Evolutionary conservation across 2,888 invertebrate genomes (phyloP).

Genomic region (Proisotoma minuta): DNA sequence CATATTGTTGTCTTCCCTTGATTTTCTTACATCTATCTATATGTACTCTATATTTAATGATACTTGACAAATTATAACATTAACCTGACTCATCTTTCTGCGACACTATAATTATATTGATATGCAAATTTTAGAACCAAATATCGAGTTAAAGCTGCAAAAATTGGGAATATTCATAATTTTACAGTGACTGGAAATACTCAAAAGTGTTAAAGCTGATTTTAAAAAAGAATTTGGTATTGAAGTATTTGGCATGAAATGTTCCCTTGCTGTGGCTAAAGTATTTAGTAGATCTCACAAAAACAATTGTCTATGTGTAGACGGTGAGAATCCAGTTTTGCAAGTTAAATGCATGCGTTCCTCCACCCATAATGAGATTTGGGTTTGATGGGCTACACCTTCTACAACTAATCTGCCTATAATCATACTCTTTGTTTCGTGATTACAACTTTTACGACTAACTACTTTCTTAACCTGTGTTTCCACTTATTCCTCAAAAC

Average conservation of each 20-base stretch:
- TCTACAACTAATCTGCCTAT: constrained; percentile 22
- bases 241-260: not conserved
- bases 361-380: constrained; percentile 40
- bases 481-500: not conserved
- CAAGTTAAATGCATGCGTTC: constrained; percentile 44
- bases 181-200: not conserved
- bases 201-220: not conserved
- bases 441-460: constrained; percentile 7
- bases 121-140: too few relatives aligned
- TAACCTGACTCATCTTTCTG: not conserved
- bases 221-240: too few relatives aligned
- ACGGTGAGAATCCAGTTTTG: constrained; percentile 41
- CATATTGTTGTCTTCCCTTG: constrained; percentile 5
- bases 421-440: constrained; percentile 18
- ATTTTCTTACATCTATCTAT: not conserved
- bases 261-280: not conserved
- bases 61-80: not conserved
- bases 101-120: too few relatives aligned
- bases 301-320: too few relatives aligned
- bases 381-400: constrained; percentile 29
- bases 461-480: constrained; percentile 11
- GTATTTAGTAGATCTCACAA: not conserved
- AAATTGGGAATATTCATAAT: too few relatives aligned
- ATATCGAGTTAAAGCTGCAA: too few relatives aligned
- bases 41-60: not conserved